phyloP scores from a whole-genome alignment of 2,113 vertebrate genomes.

The Larimichthys crocea region DNA sequence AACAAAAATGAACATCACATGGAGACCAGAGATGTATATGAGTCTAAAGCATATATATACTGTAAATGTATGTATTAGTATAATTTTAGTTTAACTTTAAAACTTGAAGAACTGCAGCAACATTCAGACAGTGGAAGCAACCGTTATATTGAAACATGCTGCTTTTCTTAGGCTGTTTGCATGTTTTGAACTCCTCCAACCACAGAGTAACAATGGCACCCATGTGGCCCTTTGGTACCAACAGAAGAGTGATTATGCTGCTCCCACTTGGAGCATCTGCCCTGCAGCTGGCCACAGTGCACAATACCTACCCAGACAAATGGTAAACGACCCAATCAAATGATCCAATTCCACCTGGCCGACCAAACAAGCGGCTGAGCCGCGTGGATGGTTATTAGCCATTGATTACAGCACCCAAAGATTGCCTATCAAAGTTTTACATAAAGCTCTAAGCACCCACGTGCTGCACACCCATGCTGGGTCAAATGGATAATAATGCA shows the following conservation, averaged over 20 bases:
- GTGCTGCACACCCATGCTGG: constrained; percentile 20
- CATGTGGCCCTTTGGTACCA: background rate
- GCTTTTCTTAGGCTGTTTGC: background rate
- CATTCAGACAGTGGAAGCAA: background rate
- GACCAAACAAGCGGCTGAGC: constrained; percentile 46
- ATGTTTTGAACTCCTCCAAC: background rate
- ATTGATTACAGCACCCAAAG: constrained; percentile 59
- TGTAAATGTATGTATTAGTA: no score
- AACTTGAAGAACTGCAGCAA: background rate
- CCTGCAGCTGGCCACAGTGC: constrained; percentile 45
- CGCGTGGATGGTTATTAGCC: constrained; percentile 55
- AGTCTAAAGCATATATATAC: no score
- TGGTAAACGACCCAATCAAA: constrained; percentile 61
- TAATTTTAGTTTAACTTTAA: background rate
- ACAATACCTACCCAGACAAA: constrained; percentile 41
- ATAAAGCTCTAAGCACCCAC: constrained; percentile 52
- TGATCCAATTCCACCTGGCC: constrained; percentile 60
- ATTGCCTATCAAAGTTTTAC: constrained; percentile 45
- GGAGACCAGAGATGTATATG: no score
- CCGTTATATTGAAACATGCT: background rate
- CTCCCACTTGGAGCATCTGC: constrained; percentile 39
- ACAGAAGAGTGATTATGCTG: constrained; percentile 24
- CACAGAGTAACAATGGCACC: background rate
- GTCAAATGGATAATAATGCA: constrained; percentile 47
- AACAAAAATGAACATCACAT: no score